Evolutionary conservation across 2,888 invertebrate species (phyloP), one percentile per base, ranked within the genome.

Genomic region (Philereme vetulata): DNA sequence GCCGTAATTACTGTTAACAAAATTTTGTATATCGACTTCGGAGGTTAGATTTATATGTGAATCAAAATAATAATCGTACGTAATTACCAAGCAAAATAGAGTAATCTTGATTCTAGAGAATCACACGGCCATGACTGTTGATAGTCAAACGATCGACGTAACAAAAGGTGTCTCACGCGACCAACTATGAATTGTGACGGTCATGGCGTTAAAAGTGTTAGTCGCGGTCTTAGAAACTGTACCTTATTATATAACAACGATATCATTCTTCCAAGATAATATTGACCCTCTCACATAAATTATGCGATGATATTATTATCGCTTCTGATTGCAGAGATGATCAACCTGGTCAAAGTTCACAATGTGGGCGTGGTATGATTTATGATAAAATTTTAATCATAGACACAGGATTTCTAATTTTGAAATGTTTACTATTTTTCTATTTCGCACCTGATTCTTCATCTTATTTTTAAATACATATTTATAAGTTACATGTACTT

Each of bases 281-380:
- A 61, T 61, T 60, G 54, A 50, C 55, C 43, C 34, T 55, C 43
- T 56, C 47, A 57, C 50, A 38, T 51, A 52, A 59, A 49, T 54
- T 35, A 36, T 38, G 52, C 60, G 60, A 65, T 58, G 57, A 59
- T 62, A 64, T 56, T 57, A 49, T 36, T 53, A 48, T 36, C 10
- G 6, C 48, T 51, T 43, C 51, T 59, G 47, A 49, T 52, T 62
- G 50, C 46, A 55, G 33, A 48, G 40, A 59, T 47, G 11, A 49
- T 45, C 34, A 60, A 33, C 58, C 42, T 10, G 64, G 68, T 67
- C 68, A 65, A 69, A 69, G 69, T 65, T 69, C 67, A 70, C 49
- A 49, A 5, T 32, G 61, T 66, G 62, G 64, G 67, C 60, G 67
- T 66, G 63, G 34, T 63, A 67, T 35, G 4, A 48, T 56, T 54